These are phyloP conservation scores for Rhyacophila brunnea DNA, from an alignment of 1,140 invertebrate species.

Conservation along the genomic window DNA sequence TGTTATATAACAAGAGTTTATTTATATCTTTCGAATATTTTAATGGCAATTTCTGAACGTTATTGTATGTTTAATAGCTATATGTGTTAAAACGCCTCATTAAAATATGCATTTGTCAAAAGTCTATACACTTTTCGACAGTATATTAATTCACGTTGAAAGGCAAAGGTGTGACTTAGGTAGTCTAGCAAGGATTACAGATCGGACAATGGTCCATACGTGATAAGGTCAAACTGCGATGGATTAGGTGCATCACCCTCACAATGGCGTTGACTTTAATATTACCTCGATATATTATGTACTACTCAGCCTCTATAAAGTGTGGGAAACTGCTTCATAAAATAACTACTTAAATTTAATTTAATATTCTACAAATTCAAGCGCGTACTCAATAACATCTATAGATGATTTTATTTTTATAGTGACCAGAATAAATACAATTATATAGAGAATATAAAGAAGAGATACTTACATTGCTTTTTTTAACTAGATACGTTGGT, in stretches of 20 bases:
- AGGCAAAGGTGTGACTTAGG: slow-evolving; percentile 15
- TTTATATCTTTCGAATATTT: too few relatives aligned
- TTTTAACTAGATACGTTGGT: too few relatives aligned
- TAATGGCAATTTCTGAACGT: too few relatives aligned
- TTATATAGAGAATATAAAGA: too few relatives aligned
- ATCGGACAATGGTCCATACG: slow-evolving; percentile 20
- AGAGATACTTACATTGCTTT: too few relatives aligned
- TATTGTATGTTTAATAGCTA: too few relatives aligned
- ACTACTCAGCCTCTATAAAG: not conserved
- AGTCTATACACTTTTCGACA: slow-evolving; percentile 5
- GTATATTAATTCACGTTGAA: slow-evolving; percentile 23
- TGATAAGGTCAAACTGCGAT: slow-evolving; percentile 8
- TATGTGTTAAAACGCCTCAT: slow-evolving; percentile 20
- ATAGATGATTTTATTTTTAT: too few relatives aligned
- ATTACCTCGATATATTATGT: not conserved
- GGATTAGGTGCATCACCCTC: slow-evolving; percentile 14
- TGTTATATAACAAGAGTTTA: too few relatives aligned
- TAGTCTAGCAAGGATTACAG: slow-evolving; percentile 11
- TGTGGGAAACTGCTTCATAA: slow-evolving; percentile 12
- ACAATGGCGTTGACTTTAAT: not conserved
- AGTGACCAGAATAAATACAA: too few relatives aligned
- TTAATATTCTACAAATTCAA: too few relatives aligned
- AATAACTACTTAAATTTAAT: too few relatives aligned
- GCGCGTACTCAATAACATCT: too few relatives aligned
- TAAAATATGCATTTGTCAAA: slow-evolving; percentile 18